Conservation (phyloP, 2,113 vertebrate species). For the Dunckerocampus dactyliophorus region DNA sequence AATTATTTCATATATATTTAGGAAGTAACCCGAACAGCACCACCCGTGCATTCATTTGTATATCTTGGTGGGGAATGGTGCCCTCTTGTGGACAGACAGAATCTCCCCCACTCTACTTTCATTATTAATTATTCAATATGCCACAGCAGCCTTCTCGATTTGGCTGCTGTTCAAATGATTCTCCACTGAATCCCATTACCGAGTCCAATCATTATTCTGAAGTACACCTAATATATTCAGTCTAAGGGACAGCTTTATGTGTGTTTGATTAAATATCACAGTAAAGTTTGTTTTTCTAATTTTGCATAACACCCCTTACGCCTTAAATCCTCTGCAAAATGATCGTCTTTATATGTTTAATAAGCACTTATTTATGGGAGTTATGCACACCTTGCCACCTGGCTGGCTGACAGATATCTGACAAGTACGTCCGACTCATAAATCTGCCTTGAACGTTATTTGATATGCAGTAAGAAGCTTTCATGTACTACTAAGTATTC, state of each 20-base stretch:
- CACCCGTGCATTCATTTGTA: too few species aligned
- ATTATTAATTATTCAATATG: conserved; percentile 32
- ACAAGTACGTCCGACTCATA: conserved; percentile 62
- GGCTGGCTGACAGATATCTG: conserved; percentile 78
- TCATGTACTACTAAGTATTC: too few species aligned
- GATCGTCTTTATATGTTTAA: conserved; percentile 78
- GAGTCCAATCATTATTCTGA: conserved; percentile 82
- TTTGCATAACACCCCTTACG: conserved; percentile 85
- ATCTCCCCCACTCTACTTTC: not conserved
- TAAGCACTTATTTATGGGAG: conserved; percentile 81
- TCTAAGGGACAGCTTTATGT: conserved; percentile 82
- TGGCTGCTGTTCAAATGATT: conserved; percentile 69
- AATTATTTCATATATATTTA: too few species aligned
- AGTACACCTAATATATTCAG: conserved; percentile 88
- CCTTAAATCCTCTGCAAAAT: conserved; percentile 78
- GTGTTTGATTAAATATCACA: conserved; percentile 89
- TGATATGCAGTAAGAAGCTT: conserved; percentile 55
- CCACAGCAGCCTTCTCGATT: conserved; percentile 60
- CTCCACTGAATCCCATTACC: conserved; percentile 85
- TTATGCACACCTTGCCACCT: conserved; percentile 72
- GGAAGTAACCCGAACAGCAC: too few species aligned
- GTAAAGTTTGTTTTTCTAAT: conserved; percentile 87
- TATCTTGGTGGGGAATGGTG: not conserved
- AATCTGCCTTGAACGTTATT: conserved; percentile 72
- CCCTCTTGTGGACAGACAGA: conserved; percentile 9